Base-by-base conservation (phyloP, 2,113 vertebrate genomes). In the Aegithalos caudatus region DNA sequence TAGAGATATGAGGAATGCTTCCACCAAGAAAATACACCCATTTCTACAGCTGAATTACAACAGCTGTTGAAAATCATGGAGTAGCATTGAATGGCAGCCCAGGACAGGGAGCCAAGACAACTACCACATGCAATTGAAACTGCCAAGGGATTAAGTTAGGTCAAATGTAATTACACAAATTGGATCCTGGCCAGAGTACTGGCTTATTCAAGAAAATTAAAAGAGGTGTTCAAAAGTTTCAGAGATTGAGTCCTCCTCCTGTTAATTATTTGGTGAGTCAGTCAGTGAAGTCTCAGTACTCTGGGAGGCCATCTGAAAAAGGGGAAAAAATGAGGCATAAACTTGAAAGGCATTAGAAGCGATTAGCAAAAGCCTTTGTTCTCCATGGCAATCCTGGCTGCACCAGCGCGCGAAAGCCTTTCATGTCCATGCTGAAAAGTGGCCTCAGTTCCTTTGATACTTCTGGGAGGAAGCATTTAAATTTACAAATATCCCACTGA, bases 241-340 rank as follows among this genome's bases (percentile, higher is more conserved):
- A 92, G 91, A 94, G 90, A 97, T 88, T 54, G 92, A 95, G 90
- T 96, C 92, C 76, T 96, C 66, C 89, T 92, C 81, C 80, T 73
- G 92, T 93, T 96, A 97, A 94, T 97, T 97, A 94, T 91, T 94
- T 94, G 88, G 90, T 93, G 96, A 97, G 92, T 96, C 93, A 95
- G 92, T 79, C 69, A 60, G 72, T 72, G 76, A 86, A 94, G 94
- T 33, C 93, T 94, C 93, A 90, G 88, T 86, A 83, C 80, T 95
- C 82, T 84, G 80, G 37, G 82, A 96, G 82, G 94, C 86, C 89
- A 87, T 86, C 90, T 92, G 92, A 90, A 96, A 93, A 94, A 66
- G 61, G 37, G 82, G 86, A 37, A 74, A 97, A 97, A 96, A 94
- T 81, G 93, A 96, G 80, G 88, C 92, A 94, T 90, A 94, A 95